Evolutionary conservation across 53 echinoderm and acorn worm genomes (phyloP).

Genomic region (Holothuria leucospilota): DNA sequence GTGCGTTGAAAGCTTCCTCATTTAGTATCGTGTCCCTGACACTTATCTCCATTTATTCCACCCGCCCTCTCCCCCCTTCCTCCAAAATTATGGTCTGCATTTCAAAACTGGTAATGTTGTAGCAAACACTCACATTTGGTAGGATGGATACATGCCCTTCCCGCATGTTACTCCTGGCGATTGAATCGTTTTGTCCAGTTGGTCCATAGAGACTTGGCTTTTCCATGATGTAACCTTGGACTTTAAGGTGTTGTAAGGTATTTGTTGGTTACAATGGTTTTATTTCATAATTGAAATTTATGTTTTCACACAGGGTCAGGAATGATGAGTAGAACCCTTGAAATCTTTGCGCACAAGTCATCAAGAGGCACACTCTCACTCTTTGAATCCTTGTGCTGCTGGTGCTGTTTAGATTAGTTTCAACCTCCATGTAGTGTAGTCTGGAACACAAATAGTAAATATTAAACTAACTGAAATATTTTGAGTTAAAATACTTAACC

Average conservation of each 20-base stretch:
- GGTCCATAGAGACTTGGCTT: conserved; percentile 91
- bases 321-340: conserved; percentile 75
- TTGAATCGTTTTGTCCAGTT: conserved; percentile 93
- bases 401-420: not conserved
- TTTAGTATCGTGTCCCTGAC: no score
- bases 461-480: no score
- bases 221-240: conserved; percentile 87
- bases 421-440: no score
- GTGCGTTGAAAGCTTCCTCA: no score
- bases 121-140: conserved; percentile 72
- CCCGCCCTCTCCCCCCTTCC: not conserved
- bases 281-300: no score
- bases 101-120: not conserved
- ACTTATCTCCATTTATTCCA: not conserved
- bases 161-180: conserved; percentile 90
- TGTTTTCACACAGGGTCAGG: conserved; percentile 78
- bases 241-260: conserved; percentile 81
- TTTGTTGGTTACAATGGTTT: conserved; percentile 80
- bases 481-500: no score
- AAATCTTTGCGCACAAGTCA: conserved; percentile 89
- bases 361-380: conserved; percentile 69
- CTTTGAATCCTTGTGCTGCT: conserved; percentile 48
- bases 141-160: conserved; percentile 84
- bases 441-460: no score
- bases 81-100: not conserved